These are phyloP conservation scores for Erythrolamprus reginae DNA, from an alignment of 2,113 vertebrate species.

Conservation along the genomic window DNA sequence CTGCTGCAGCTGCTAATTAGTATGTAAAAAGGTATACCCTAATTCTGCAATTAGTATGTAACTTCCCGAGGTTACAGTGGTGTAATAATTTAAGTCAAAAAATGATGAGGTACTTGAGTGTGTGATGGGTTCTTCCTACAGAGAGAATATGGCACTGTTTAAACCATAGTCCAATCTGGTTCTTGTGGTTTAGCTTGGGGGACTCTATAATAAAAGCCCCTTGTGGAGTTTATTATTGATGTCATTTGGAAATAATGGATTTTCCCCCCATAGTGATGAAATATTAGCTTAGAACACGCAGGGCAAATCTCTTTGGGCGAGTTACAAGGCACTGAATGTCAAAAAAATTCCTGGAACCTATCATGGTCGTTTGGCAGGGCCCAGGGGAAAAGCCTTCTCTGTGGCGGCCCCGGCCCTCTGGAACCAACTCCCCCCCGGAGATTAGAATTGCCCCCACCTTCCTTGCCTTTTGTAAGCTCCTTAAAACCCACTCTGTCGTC, in stretches of 20 bases:
- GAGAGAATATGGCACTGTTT: background rate
- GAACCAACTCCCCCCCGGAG: too few species aligned
- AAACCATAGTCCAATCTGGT: background rate
- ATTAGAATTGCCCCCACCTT: too few species aligned
- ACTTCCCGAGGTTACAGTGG: background rate
- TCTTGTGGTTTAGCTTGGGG: conserved; percentile 6
- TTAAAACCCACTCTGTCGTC: too few species aligned
- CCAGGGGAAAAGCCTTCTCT: too few species aligned
- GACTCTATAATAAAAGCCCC: background rate
- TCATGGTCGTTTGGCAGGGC: background rate
- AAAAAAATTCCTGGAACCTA: background rate
- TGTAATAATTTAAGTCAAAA: background rate
- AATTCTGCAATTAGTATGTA: conserved; percentile 23
- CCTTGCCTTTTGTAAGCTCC: too few species aligned
- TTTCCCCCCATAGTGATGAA: background rate
- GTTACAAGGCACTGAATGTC: background rate
- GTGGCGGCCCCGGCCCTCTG: too few species aligned
- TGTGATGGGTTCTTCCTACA: background rate
- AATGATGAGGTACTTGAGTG: background rate
- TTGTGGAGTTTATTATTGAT: background rate
- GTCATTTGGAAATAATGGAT: background rate
- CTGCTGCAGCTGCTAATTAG: background rate
- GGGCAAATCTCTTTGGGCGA: background rate
- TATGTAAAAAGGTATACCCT: background rate
- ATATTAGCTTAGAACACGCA: background rate